phyloP scores from a whole-genome alignment of 2,797 vertebrate species.

The Myiothlypis chrysogaster region DNA sequence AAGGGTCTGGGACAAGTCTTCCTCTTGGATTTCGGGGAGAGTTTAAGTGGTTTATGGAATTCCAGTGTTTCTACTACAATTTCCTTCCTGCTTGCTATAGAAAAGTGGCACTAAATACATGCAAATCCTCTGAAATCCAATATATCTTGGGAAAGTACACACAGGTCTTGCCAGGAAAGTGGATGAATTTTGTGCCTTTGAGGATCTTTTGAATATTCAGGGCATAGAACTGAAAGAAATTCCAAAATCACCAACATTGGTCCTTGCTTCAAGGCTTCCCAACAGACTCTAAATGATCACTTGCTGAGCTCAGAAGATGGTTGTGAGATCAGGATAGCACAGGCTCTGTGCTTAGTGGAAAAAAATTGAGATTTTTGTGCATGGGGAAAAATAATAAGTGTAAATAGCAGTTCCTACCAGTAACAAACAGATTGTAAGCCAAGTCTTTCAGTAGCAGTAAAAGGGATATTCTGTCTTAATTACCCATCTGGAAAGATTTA shows the following conservation, averaged over 20 bases:
- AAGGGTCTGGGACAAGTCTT: neutral
- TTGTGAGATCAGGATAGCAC: neutral
- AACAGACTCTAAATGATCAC: neutral
- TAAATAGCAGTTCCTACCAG: neutral
- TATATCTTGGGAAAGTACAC: neutral
- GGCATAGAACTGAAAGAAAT: neutral
- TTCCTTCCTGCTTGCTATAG: neutral
- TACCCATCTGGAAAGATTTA: neutral
- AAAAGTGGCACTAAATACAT: neutral
- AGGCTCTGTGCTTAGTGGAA: neutral
- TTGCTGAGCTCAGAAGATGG: neutral
- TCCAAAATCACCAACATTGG: rapidly evolving
- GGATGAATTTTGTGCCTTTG: neutral
- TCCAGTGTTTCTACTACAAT: neutral
- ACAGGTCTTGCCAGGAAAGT: neutral
- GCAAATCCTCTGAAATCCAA: neutral
- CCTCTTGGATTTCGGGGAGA: neutral
- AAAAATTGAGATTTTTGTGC: neutral
- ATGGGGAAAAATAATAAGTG: neutral
- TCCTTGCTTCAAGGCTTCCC: neutral
- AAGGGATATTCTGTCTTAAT: neutral
- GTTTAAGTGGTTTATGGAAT: neutral
- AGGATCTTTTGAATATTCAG: neutral
- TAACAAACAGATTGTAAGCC: neutral
- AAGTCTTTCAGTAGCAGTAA: neutral